These are phyloP conservation scores for Crossocerus cetratus DNA, from an alignment of 2,888 invertebrate genomes.

Conservation along the genomic window DNA sequence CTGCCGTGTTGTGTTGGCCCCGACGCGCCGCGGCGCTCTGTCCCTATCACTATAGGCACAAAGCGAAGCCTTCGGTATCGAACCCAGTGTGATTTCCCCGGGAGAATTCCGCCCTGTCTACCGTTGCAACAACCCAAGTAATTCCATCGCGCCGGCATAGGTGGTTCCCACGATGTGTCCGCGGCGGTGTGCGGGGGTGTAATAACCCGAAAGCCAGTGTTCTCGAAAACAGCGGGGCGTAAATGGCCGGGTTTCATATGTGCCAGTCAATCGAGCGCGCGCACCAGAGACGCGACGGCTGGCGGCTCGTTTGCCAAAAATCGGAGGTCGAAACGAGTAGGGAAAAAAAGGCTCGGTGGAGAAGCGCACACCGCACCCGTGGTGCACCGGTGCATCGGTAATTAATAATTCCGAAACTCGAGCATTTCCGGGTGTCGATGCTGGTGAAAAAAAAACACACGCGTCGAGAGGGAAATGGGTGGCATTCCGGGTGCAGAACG, in stretches of 20 bases:
- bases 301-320: slow-evolving; percentile 31
- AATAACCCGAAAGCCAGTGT: slow-evolving; percentile 60
- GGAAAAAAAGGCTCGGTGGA: slow-evolving; percentile 7
- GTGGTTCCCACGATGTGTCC: slow-evolving; percentile 8
- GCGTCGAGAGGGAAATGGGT: neutral
- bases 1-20: no score
- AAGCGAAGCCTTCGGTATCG: slow-evolving; percentile 30
- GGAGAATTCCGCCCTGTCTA: slow-evolving; percentile 5
- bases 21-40: no score
- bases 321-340: slow-evolving; percentile 27
- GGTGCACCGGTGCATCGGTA: slow-evolving; percentile 19
- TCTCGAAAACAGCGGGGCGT: slow-evolving; percentile 42
- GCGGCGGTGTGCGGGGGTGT: slow-evolving; percentile 63
- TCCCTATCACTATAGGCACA: neutral
- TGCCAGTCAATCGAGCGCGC: slow-evolving; percentile 55
- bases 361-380: no score
- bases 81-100: slow-evolving; percentile 28
- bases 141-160: slow-evolving; percentile 35
- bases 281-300: slow-evolving; percentile 41
- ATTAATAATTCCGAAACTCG: slow-evolving; percentile 57
- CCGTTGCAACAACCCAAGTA: slow-evolving; percentile 42
- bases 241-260: slow-evolving; percentile 53
- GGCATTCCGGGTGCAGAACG: slow-evolving; percentile 17
- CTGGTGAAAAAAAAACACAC: slow-evolving; percentile 26
- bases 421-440: slow-evolving; percentile 36